Conservation (phyloP, 2,797 vertebrate species). For the Myotis daubentonii region DNA sequence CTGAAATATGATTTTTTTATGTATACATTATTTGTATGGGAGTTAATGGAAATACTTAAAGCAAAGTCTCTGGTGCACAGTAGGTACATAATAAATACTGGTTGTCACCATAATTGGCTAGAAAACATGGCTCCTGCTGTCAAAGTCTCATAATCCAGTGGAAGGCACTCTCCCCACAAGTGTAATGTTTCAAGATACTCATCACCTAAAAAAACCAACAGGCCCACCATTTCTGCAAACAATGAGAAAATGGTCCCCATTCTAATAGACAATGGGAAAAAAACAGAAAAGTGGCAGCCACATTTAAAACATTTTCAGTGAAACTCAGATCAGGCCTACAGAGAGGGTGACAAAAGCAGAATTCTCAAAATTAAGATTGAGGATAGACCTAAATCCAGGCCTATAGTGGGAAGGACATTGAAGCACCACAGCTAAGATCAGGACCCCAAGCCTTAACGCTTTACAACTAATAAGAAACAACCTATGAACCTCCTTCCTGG, state of each 20-base stretch:
- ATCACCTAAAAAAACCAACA: not conserved
- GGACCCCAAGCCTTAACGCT: not conserved
- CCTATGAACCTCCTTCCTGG: not conserved
- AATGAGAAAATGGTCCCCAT: not conserved
- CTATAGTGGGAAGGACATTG: not conserved
- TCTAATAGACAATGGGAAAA: not conserved
- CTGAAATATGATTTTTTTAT: not conserved
- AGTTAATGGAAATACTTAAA: constrained; percentile 17
- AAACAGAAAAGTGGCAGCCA: not conserved
- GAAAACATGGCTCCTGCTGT: not conserved
- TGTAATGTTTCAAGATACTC: not conserved
- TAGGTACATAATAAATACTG: not conserved
- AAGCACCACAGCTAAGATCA: not conserved
- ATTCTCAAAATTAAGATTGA: not conserved
- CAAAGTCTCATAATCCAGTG: not conserved
- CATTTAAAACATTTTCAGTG: constrained; percentile 21
- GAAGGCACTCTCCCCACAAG: not conserved
- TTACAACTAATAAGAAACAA: not conserved
- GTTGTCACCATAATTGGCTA: not conserved
- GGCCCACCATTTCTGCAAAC: not conserved
- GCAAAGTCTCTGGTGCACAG: not conserved
- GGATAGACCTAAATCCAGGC: not conserved
- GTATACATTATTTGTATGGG: not conserved
- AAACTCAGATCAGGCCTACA: not conserved
- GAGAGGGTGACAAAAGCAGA: not conserved